A percentile compares a stretch with the other conserved stretches of the same genome.
Evolutionary conservation across 2,797 vertebrate genomes (phyloP).

Genomic region (Tragopan temminckii): DNA sequence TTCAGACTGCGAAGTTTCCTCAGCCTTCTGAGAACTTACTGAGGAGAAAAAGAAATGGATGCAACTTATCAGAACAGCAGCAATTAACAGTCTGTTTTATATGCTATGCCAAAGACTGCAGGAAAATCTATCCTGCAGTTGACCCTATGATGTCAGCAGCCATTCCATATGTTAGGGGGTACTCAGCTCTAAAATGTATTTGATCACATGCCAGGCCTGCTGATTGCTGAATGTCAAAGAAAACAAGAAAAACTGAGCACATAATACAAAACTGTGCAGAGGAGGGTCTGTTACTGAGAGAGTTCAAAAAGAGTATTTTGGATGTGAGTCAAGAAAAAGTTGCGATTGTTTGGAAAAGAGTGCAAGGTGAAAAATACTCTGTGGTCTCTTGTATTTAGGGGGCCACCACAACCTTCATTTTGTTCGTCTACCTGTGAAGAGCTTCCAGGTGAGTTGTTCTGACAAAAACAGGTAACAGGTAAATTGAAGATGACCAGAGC

Average conservation of each 20-base stretch:
- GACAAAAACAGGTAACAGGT: neutral
- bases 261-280: slow-evolving; percentile 44
- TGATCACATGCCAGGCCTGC: slow-evolving; percentile 63
- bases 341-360: slow-evolving; percentile 61
- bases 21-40: neutral
- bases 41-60: neutral
- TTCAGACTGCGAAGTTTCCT: neutral
- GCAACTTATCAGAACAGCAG: neutral
- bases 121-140: slow-evolving; percentile 23
- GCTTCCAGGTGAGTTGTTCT: neutral
- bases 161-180: slow-evolving; percentile 7
- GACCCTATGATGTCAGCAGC: slow-evolving; percentile 48
- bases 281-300: slow-evolving; percentile 34
- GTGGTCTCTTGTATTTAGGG: neutral
- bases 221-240: slow-evolving; percentile 64
- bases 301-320: slow-evolving; percentile 74
- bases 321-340: slow-evolving; percentile 52
- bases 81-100: neutral
- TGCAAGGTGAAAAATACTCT: neutral
- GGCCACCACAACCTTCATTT: neutral
- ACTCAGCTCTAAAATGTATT: slow-evolving; percentile 8
- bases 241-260: slow-evolving; percentile 64
- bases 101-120: neutral
- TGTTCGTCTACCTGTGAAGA: neutral
- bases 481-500: neutral